phyloP scores from a whole-genome alignment of 2,113 vertebrate genomes.

The Mixornis gularis region DNA sequence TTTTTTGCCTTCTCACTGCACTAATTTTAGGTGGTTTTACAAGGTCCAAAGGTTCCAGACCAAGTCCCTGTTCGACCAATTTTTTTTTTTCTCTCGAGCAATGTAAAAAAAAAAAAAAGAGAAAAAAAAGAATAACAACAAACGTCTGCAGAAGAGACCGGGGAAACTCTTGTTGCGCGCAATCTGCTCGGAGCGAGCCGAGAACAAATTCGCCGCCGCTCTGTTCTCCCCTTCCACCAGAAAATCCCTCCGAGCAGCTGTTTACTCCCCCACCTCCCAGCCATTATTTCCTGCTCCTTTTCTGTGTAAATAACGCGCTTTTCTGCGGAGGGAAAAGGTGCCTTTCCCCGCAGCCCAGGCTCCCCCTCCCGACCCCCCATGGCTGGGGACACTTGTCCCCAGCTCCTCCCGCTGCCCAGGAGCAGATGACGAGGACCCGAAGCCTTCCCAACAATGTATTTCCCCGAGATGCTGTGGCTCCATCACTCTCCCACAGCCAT shows the following conservation, averaged over 20 bases:
- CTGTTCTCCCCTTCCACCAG: neutral
- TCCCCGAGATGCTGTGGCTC: neutral
- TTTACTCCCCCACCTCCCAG: neutral
- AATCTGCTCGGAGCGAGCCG: neutral
- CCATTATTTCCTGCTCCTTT: neutral
- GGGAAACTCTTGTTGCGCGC: neutral
- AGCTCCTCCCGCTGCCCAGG: neutral
- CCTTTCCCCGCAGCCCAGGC: neutral
- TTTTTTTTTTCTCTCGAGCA: neutral
- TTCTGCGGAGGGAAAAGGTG: neutral
- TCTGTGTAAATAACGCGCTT: neutral
- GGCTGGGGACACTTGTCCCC: neutral
- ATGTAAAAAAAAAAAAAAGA: accelerated
- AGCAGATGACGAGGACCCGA: slow-evolving; percentile 12
- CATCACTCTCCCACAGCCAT: slow-evolving; percentile 56
- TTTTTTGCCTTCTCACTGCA: neutral
- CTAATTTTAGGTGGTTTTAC: neutral
- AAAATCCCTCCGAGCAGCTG: neutral
- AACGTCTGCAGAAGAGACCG: neutral
- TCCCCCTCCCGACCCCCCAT: neutral
- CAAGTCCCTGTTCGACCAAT: neutral
- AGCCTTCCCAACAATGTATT: slow-evolving; percentile 19
- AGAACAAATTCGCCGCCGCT: neutral
- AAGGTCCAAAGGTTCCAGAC: neutral
- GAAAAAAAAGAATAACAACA: neutral